Evolutionary conservation across 2,797 vertebrate species (phyloP).

Genomic region (Pachyuromys duprasi): DNA sequence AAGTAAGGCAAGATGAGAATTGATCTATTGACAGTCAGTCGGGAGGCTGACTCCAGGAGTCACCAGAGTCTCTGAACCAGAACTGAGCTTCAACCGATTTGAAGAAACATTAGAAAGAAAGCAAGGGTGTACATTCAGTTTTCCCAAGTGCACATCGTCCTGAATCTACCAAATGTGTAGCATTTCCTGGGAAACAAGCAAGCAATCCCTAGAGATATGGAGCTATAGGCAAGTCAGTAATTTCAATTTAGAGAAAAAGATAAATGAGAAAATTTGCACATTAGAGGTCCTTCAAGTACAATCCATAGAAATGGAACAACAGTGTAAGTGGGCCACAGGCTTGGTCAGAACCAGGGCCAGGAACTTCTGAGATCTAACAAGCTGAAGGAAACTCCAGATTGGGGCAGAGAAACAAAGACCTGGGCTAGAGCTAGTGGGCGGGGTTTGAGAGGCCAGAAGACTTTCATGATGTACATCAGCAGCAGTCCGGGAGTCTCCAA

Average conservation of each 20-base stretch:
- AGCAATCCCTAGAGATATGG: neutral
- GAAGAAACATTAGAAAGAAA: constrained; percentile 14
- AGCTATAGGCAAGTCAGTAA: neutral
- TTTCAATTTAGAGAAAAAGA: constrained; percentile 41
- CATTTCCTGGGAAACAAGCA: constrained; percentile 10
- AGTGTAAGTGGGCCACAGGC: neutral
- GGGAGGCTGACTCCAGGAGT: neutral
- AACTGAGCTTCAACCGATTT: constrained; percentile 39
- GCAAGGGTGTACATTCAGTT: neutral
- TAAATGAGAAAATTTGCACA: neutral
- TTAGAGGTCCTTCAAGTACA: neutral
- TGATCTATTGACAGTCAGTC: constrained; percentile 66
- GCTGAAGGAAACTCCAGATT: neutral
- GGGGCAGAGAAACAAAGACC: neutral
- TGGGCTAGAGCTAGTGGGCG: neutral
- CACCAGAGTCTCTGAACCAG: constrained; percentile 31
- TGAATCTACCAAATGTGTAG: neutral
- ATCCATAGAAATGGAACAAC: neutral
- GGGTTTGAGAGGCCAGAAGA: neutral
- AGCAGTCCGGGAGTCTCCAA: neutral
- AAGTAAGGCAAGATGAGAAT: constrained; percentile 67
- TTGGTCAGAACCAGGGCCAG: neutral
- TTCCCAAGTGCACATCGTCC: neutral
- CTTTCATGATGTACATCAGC: neutral
- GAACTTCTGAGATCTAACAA: neutral